phyloP scores from a whole-genome alignment of 1,140 invertebrate species.

The Thalassaphorura encarpata region DNA sequence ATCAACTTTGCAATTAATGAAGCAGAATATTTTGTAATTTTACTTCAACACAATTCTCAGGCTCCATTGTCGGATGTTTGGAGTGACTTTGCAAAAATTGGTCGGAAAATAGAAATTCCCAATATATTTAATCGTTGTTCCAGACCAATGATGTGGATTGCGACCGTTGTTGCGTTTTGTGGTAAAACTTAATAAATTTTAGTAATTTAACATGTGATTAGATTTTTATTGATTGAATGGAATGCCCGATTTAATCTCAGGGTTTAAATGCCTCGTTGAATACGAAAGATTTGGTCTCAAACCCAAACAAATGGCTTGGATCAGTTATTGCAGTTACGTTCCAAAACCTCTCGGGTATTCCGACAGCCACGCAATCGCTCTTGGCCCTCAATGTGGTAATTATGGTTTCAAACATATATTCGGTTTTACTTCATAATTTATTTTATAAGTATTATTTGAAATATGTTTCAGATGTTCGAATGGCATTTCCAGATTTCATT shows the following conservation, averaged over 20 bases:
- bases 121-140: neutral
- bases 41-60: neutral
- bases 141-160: neutral
- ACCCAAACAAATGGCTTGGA: neutral
- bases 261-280: neutral
- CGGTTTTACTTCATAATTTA: neutral
- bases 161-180: neutral
- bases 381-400: neutral
- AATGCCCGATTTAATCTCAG: neutral
- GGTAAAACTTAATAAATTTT: neutral
- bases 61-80: neutral
- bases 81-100: neutral
- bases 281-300: neutral
- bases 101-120: neutral
- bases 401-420: neutral
- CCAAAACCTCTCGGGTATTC: neutral
- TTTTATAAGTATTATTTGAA: neutral
- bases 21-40: neutral
- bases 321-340: neutral
- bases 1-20: neutral
- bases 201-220: neutral
- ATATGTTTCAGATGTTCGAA: neutral
- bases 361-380: neutral
- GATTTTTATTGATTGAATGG: neutral
- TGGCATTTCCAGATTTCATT: neutral